Evolutionary conservation across 2,113 vertebrate genomes (phyloP).

Genomic region (Speoplatyrhinus poulsoni): DNA sequence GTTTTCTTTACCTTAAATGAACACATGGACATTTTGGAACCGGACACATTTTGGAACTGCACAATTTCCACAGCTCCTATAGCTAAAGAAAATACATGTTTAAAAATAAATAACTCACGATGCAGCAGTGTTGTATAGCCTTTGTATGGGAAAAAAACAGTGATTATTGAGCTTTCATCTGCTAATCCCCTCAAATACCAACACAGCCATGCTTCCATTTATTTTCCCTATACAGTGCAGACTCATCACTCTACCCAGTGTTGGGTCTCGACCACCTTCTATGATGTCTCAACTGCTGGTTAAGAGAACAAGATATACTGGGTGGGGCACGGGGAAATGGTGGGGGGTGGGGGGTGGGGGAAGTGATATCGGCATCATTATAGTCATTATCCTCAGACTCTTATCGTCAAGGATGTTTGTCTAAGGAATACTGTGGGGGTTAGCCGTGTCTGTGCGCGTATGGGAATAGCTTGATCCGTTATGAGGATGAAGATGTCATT

Average conservation of each 20-base stretch:
- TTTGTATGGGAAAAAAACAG: constrained; percentile 9
- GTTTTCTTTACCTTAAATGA: too few species aligned
- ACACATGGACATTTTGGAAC: too few species aligned
- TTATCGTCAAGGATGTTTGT: constrained; percentile 60
- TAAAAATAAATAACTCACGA: background rate
- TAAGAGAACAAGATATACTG: constrained; percentile 15
- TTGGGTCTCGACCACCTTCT: constrained; percentile 12
- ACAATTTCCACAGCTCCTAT: background rate
- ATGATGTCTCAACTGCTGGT: constrained; percentile 3
- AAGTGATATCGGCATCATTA: constrained; percentile 63
- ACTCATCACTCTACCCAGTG: constrained; percentile 32
- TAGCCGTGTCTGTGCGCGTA: background rate
- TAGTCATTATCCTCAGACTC: constrained; percentile 49
- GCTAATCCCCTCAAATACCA: constrained; percentile 18
- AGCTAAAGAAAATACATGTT: background rate
- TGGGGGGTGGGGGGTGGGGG: background rate
- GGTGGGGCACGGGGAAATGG: constrained; percentile 29
- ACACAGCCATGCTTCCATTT: constrained; percentile 38
- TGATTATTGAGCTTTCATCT: constrained; percentile 5
- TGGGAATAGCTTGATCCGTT: background rate
- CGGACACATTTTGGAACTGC: too few species aligned
- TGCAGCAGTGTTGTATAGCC: background rate
- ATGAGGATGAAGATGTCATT: background rate
- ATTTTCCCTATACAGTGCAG: constrained; percentile 42
- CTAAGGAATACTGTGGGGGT: constrained; percentile 26